Base-by-base conservation (phyloP, 1,140 invertebrate species). In the Fopius arisanus region DNA sequence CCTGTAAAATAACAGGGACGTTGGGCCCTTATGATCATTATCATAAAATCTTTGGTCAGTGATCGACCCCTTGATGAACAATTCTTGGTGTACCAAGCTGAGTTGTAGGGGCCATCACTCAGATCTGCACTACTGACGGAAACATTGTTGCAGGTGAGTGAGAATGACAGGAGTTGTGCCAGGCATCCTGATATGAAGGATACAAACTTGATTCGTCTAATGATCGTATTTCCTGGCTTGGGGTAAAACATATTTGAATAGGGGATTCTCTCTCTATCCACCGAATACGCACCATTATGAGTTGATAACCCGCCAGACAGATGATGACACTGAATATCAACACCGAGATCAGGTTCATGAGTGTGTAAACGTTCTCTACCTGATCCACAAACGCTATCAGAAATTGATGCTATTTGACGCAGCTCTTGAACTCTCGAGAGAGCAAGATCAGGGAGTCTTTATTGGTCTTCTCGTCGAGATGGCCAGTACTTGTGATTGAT, bases 1-100 rank as follows among this genome's bases (percentile, higher is more conserved):
- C 29, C 74, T 10, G 70, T 75, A 7, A 75, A 31, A n/a, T 19
- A 12, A 69, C 74, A 69, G 5, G 70, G 51, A 37, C 63, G 54
- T 23, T 66, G 65, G 10, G 65, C 37, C 43, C 70, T 23, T 10
- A 70, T 33, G 14, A 69, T 72, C 28, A 72, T 37, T 1, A 67
- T 72, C n/a, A 21, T 26, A 14, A 72, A 12, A 12, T 62, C 59
- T 23, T 21, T 62, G 69, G 62, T 63, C 0, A 69, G 16, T 2
- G 31, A 16, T 26, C 26, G 63, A 51, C 66, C 66, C 41, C 5
- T 1, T 68, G 31, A 12, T n/a, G n/a, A 31, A 6, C 29, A 65
- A n/a, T 21, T 40, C 1, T 16, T 26, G 29, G 31, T 28, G 54
- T 75, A 72, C 74, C 74, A 75, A 29, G 31, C 23, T n/a, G 41